Percentiles rank a stretch among this genome's conserved stretches.
phyloP scores from a whole-genome alignment of 2,888 invertebrate genomes.

The Chirona hameri region DNA sequence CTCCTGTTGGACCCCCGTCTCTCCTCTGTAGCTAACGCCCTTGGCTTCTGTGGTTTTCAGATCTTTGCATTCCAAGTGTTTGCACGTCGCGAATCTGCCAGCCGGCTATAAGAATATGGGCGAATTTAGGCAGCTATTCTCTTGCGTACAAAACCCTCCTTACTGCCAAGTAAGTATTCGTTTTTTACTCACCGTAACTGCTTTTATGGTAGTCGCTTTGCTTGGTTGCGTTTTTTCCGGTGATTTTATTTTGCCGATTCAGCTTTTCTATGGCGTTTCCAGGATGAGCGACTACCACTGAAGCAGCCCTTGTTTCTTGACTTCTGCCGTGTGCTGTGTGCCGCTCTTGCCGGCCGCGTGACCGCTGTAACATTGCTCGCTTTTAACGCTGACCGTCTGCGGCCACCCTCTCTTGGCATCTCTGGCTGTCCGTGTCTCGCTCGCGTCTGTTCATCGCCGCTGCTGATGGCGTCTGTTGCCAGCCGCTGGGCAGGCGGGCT shows the following conservation, averaged over 20 bases:
- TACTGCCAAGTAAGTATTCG: slow-evolving; percentile 52
- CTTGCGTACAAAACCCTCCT: slow-evolving; percentile 51
- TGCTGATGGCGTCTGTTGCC: not conserved
- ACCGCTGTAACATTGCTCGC: no score
- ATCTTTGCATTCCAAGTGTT: slow-evolving; percentile 53
- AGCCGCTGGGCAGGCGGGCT: no score
- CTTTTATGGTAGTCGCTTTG: not conserved
- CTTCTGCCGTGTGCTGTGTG: not conserved
- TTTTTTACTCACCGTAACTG: not conserved
- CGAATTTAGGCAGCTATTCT: slow-evolving; percentile 53
- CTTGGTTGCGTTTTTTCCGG: not conserved
- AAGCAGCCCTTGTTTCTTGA: not conserved
- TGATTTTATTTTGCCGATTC: not conserved
- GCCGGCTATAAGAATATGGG: slow-evolving; percentile 52
- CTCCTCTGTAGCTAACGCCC: slow-evolving; percentile 10
- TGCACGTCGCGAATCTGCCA: slow-evolving; percentile 54
- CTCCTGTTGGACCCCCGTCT: not conserved
- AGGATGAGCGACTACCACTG: not conserved
- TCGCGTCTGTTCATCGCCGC: no score
- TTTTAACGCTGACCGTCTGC: no score
- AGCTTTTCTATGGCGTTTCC: not conserved
- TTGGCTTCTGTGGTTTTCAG: slow-evolving; percentile 46
- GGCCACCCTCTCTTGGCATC: not conserved
- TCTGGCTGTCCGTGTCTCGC: not conserved
- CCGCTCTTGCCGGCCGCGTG: not conserved